phyloP scores from a whole-genome alignment of 2,888 invertebrate species.

The Cephus rjabovi region DNA sequence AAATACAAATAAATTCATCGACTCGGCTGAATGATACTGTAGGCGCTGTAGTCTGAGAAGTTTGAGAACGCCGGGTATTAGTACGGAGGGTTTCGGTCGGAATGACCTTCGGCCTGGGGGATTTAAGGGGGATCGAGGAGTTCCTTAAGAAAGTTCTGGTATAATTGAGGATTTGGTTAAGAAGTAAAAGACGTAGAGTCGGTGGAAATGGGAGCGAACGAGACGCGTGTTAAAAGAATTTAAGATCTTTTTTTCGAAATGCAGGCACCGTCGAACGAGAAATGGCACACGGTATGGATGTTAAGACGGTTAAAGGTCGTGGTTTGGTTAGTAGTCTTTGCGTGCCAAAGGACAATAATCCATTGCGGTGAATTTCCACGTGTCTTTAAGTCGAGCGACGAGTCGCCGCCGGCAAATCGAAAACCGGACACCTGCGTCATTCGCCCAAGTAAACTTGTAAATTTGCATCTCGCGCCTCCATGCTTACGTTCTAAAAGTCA shows the following conservation, averaged over 20 bases:
- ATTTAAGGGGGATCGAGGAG: background rate
- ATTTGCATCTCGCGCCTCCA: background rate
- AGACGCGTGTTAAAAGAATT: too few relatives aligned
- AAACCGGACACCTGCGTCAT: background rate
- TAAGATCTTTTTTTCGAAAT: too few relatives aligned
- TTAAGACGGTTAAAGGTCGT: too few relatives aligned
- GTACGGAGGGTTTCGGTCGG: background rate
- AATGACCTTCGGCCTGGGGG: background rate
- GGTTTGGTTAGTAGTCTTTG: background rate
- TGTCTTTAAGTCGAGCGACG: background rate
- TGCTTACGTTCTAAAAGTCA: background rate
- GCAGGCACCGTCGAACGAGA: too few relatives aligned
- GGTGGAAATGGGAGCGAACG: too few relatives aligned
- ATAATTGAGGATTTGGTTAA: background rate
- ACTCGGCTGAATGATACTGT: background rate
- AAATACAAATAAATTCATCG: background rate
- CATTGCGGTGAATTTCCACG: background rate
- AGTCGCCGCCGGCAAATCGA: background rate
- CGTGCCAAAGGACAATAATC: background rate
- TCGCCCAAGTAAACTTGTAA: background rate
- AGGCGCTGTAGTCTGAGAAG: too few relatives aligned
- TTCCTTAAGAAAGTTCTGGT: background rate
- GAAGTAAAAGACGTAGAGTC: background rate
- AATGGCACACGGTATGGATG: too few relatives aligned
- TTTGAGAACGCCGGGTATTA: too few relatives aligned